These are phyloP conservation scores for Agapostemon virescens DNA, from an alignment of 2,888 invertebrate genomes.

Conservation along the genomic window DNA sequence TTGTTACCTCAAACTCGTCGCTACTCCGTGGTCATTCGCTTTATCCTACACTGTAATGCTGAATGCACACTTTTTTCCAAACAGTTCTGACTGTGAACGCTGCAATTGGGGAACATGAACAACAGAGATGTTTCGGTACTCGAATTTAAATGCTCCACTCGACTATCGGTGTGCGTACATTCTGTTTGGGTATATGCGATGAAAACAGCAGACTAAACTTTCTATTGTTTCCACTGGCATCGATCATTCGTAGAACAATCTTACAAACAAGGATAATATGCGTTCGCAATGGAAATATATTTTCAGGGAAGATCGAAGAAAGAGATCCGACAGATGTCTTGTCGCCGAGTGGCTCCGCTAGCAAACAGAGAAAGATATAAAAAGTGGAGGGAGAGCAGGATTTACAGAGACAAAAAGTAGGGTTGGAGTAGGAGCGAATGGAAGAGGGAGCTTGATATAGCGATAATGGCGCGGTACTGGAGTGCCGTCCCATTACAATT, in stretches of 20 bases:
- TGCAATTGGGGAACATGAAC: neutral
- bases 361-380: neutral
- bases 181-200: neutral
- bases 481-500: conserved; percentile 76
- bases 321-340: conserved; percentile 11
- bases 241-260: neutral
- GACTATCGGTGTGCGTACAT: neutral
- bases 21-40: neutral
- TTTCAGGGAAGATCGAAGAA: neutral
- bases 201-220: neutral
- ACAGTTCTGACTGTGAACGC: neutral
- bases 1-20: too few relatives aligned
- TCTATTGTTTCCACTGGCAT: neutral
- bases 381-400: conserved; percentile 13
- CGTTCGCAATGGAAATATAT: neutral
- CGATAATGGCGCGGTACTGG: conserved; percentile 74
- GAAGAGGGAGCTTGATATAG: conserved; percentile 67
- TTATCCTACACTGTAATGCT: neutral
- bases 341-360: neutral
- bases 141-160: neutral
- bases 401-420: conserved; percentile 42
- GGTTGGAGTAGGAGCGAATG: conserved; percentile 29
- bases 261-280: neutral
- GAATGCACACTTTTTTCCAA: neutral
- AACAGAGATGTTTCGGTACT: neutral